phyloP scores from a whole-genome alignment of 1,140 invertebrate species.

The Gonatopus flavifemur region DNA sequence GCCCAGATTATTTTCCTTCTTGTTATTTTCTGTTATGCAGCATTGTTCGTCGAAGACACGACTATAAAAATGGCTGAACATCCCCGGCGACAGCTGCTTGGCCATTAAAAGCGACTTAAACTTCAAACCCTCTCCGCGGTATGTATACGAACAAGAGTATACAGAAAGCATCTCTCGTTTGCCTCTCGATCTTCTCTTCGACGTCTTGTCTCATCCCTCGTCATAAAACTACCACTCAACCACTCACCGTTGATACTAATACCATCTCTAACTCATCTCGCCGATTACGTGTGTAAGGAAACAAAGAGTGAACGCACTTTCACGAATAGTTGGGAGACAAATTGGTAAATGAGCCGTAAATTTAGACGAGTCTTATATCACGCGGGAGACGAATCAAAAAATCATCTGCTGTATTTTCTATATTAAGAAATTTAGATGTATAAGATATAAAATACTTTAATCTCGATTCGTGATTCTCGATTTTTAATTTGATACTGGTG shows the following conservation, averaged over 20 bases:
- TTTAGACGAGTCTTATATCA: neutral
- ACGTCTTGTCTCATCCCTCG: conserved; percentile 7
- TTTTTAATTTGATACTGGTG: conserved; percentile 31
- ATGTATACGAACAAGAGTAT: neutral
- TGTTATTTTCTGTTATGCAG: no score
- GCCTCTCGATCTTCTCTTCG: conserved; percentile 2
- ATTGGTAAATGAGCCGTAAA: conserved; percentile 44
- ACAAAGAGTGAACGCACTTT: conserved; percentile 14
- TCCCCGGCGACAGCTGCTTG: conserved; percentile 34
- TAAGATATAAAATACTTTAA: conserved; percentile 6
- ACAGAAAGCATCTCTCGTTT: neutral
- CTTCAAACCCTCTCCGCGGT: conserved; percentile 20
- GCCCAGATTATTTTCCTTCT: conserved; percentile 33
- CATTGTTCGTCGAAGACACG: conserved; percentile 35
- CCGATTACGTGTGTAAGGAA: conserved; percentile 16
- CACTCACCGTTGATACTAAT: conserved; percentile 2
- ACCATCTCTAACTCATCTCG: conserved; percentile 1
- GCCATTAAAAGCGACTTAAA: conserved; percentile 39
- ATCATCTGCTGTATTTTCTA: neutral
- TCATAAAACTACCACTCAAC: conserved; percentile 9
- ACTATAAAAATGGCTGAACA: conserved; percentile 30
- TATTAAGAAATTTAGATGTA: neutral
- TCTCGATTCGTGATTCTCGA: conserved; percentile 16
- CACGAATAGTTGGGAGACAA: conserved; percentile 11
- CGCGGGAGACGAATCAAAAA: neutral